A percentile compares a stretch with the other conserved stretches of the same genome.
Evolutionary conservation across 2,888 invertebrate species (phyloP).

Genomic region (Capitulum mitella): DNA sequence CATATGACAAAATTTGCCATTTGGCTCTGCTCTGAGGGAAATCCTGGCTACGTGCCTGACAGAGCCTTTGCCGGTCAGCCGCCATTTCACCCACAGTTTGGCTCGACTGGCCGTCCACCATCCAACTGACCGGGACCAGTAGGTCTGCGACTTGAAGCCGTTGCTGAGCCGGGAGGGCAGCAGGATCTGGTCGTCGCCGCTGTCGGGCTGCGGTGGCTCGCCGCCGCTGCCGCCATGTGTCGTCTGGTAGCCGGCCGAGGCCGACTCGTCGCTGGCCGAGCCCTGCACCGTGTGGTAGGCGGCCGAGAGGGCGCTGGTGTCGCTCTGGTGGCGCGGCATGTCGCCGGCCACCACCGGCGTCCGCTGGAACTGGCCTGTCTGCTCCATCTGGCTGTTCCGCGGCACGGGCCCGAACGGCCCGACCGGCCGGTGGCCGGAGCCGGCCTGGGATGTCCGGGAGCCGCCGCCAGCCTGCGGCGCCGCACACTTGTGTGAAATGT

Average conservation of each 20-base stretch:
- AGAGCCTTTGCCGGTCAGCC: too few relatives aligned
- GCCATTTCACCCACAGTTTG: too few relatives aligned
- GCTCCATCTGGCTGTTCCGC: neutral
- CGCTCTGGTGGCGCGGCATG: neutral
- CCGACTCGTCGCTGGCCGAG: neutral
- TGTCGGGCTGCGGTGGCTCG: neutral
- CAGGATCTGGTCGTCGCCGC: neutral
- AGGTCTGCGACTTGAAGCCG: neutral
- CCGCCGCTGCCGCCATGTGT: too few relatives aligned
- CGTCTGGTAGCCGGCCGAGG: neutral
- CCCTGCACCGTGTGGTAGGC: slow-evolving; percentile 18
- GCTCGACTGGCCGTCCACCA: too few relatives aligned
- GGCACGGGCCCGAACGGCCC: neutral
- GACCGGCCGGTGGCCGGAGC: neutral
- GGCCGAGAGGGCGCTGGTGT: neutral
- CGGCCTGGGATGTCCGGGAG: too few relatives aligned
- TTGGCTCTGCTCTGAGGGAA: too few relatives aligned
- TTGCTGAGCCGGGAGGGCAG: slow-evolving; percentile 6
- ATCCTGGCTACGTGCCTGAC: too few relatives aligned
- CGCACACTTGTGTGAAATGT: too few relatives aligned
- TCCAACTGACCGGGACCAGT: neutral
- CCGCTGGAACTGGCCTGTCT: neutral
- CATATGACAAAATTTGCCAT: too few relatives aligned
- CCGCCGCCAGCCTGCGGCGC: too few relatives aligned
- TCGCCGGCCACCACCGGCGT: slow-evolving; percentile 4